Evolutionary conservation across 1,140 invertebrate genomes (phyloP).

Genomic region (Mercenaria mercenaria): DNA sequence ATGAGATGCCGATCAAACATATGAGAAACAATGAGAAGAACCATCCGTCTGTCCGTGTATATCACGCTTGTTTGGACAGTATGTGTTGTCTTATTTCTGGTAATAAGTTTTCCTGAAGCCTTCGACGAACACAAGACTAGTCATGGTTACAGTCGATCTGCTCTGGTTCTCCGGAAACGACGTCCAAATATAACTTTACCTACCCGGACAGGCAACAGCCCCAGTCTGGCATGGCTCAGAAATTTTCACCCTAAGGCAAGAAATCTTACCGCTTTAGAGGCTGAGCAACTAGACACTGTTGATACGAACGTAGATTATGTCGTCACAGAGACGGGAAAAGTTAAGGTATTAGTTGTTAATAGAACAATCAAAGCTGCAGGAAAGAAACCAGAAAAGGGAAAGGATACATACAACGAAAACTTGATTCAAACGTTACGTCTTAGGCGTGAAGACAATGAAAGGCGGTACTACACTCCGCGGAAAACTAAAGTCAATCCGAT

Average conservation of each 20-base stretch:
- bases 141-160: not conserved
- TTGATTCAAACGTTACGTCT: not conserved
- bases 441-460: not conserved
- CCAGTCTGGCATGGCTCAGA: not conserved
- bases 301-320: not conserved
- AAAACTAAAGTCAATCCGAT: not conserved
- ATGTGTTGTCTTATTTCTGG: not conserved
- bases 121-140: not conserved
- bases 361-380: not conserved
- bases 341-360: not conserved
- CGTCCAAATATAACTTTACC: not conserved
- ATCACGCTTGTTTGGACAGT: not conserved
- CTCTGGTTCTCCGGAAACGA: not conserved
- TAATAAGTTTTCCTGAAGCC: not conserved
- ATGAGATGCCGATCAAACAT: no score
- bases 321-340: not conserved
- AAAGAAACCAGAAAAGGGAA: not conserved
- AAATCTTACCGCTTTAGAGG: not conserved
- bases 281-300: not conserved
- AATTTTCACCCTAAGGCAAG: not conserved
- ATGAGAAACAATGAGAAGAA: conserved; percentile 26
- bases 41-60: not conserved
- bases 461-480: not conserved
- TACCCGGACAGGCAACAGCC: not conserved
- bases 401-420: not conserved